phyloP scores from a whole-genome alignment of 1,140 invertebrate species.

The Lutraria rhynchaena region DNA sequence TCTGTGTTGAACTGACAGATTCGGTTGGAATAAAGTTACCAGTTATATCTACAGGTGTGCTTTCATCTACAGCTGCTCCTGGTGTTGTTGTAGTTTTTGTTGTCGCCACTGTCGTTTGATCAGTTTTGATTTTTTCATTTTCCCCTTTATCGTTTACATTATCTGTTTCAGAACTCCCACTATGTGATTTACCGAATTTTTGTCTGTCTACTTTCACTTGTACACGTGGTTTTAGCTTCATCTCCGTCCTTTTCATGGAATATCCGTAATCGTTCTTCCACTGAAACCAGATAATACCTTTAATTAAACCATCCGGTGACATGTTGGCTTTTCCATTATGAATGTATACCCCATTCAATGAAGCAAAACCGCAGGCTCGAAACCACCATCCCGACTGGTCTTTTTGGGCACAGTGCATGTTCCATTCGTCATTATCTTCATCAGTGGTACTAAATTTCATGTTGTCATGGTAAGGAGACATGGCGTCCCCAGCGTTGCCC shows the following conservation, averaged over 20 bases:
- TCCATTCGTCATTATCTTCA: conserved; percentile 84
- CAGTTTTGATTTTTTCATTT: background rate
- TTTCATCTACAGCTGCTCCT: too few relatives aligned
- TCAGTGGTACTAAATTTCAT: conserved; percentile 86
- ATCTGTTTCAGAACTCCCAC: background rate
- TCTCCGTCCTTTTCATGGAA: conserved; percentile 82
- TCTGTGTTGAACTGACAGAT: background rate
- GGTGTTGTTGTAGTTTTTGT: background rate
- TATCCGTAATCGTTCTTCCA: conserved; percentile 83
- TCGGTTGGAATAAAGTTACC: background rate
- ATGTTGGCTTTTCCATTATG: conserved; percentile 63
- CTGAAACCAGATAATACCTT: conserved; percentile 86
- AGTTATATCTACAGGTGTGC: background rate
- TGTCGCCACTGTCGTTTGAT: background rate
- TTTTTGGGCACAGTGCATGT: conserved; percentile 86
- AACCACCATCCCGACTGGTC: conserved; percentile 86
- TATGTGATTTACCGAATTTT: background rate
- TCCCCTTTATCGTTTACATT: background rate
- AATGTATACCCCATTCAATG: conserved; percentile 85
- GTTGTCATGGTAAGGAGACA: conserved; percentile 84
- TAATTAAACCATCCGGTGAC: conserved; percentile 71
- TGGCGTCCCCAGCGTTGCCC: conserved; percentile 89
- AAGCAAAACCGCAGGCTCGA: conserved; percentile 85
- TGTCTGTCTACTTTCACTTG: conserved; percentile 58
- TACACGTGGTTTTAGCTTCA: conserved; percentile 80